phyloP scores from a whole-genome alignment of 2,888 invertebrate genomes.

The Lasioglossum figueresi region DNA sequence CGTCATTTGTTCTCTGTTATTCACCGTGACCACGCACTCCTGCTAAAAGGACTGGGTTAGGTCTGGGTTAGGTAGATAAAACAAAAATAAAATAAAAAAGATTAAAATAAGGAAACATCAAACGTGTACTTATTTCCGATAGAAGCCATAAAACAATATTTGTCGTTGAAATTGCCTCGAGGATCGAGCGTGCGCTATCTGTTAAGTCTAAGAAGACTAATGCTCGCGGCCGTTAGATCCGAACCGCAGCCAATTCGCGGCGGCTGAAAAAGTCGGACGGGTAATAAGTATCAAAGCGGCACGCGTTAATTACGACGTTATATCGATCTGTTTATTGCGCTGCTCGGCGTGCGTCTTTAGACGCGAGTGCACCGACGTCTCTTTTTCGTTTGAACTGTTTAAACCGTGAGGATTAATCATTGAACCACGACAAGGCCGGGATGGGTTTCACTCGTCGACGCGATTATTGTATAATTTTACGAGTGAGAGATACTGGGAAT shows the following conservation, averaged over 20 bases:
- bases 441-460: neutral
- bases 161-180: neutral
- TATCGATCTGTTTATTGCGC: conserved; percentile 16
- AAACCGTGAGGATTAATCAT: neutral
- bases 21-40: too few relatives aligned
- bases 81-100: too few relatives aligned
- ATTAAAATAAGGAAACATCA: too few relatives aligned
- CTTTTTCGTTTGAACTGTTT: neutral
- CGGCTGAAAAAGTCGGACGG: neutral
- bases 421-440: neutral
- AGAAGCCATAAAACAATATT: neutral
- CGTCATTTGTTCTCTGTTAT: too few relatives aligned
- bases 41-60: too few relatives aligned
- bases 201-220: neutral
- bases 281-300: neutral
- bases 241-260: neutral
- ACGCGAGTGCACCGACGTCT: neutral
- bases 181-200: neutral
- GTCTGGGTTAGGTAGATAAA: too few relatives aligned
- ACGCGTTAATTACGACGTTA: conserved; percentile 11
- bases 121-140: neutral
- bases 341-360: neutral
- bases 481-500: neutral
- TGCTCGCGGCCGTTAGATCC: neutral
- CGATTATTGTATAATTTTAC: neutral